These are phyloP conservation scores for Agrilus biguttatus DNA, from an alignment of 2,888 invertebrate species.

Conservation along the genomic window DNA sequence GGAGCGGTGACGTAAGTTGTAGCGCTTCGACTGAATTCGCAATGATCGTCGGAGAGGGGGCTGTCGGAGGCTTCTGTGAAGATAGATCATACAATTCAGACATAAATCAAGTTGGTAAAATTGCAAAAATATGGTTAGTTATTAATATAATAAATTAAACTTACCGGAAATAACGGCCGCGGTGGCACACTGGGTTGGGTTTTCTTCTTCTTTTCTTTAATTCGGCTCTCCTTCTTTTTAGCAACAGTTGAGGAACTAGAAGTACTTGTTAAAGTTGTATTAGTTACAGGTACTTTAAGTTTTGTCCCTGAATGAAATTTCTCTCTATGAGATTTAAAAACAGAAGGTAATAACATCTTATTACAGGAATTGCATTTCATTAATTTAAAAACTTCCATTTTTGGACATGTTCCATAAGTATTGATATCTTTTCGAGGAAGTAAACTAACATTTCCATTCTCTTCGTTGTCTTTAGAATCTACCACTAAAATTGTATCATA, in stretches of 20 bases:
- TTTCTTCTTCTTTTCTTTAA: conserved; percentile 23
- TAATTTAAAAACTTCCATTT: conserved; percentile 24
- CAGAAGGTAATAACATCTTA: conserved; percentile 19
- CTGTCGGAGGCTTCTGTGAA: conserved; percentile 5
- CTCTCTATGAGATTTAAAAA: conserved; percentile 1
- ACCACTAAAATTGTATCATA: neutral
- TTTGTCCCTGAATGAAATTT: neutral
- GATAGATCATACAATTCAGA: conserved; percentile 5
- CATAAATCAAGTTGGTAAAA: conserved; percentile 8
- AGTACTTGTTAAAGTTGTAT: conserved; percentile 4
- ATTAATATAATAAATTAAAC: conserved; percentile 4
- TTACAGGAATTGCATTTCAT: conserved; percentile 24
- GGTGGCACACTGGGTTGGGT: conserved; percentile 17
- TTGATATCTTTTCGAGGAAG: conserved; percentile 24
- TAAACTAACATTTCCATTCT: conserved; percentile 10
- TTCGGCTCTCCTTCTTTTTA: conserved; percentile 18
- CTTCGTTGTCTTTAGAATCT: conserved; percentile 2
- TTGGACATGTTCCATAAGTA: conserved; percentile 25
- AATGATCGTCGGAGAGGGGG: conserved; percentile 9
- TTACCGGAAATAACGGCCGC: conserved; percentile 22
- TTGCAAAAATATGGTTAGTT: conserved; percentile 2
- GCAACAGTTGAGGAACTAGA: conserved; percentile 8
- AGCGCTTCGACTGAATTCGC: conserved; percentile 11
- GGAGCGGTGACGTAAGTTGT: conserved; percentile 1
- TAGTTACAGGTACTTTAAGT: conserved; percentile 3